Evolutionary conservation across 1,140 invertebrate species (phyloP).

Genomic region (Trachymyrmex cornetzi): DNA sequence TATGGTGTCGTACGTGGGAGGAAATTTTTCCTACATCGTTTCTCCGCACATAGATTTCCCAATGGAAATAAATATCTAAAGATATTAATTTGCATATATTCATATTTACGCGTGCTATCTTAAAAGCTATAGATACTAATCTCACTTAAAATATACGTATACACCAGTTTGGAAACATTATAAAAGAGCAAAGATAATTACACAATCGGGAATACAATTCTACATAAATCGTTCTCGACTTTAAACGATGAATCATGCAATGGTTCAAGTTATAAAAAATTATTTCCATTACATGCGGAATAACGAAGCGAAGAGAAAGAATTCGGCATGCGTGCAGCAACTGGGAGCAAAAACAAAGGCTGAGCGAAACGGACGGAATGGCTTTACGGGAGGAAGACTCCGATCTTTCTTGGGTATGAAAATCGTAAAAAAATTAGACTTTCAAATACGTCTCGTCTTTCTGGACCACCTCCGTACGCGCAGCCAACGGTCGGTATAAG

Average conservation of each 20-base stretch:
- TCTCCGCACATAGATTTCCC: conserved; percentile 62
- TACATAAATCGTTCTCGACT: background rate
- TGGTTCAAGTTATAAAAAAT: conserved; percentile 7
- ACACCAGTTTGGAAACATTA: background rate
- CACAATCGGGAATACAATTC: background rate
- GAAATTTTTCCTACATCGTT: conserved; percentile 4
- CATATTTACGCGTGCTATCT: background rate
- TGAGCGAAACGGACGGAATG: background rate
- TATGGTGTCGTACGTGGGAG: conserved; percentile 53
- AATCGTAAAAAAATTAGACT: conserved; percentile 71
- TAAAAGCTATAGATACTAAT: background rate
- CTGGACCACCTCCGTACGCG: conserved; percentile 67
- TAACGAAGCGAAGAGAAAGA: conserved; percentile 4
- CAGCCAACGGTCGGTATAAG: conserved; percentile 64
- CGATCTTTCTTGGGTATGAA: conserved; percentile 41
- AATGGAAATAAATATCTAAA: conserved; percentile 48
- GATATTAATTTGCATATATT: conserved; percentile 47
- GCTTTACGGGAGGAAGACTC: conserved; percentile 41
- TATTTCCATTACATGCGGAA: background rate
- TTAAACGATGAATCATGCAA: background rate
- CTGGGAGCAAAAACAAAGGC: conserved; percentile 40
- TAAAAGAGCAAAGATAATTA: background rate
- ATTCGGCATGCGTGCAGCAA: conserved; percentile 35
- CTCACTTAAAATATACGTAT: conserved; percentile 12
- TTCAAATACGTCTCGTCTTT: conserved; percentile 68